Evolutionary conservation across 2,113 vertebrate genomes (phyloP), one percentile per base, ranked within the genome.

Genomic region (Monopterus albus): DNA sequence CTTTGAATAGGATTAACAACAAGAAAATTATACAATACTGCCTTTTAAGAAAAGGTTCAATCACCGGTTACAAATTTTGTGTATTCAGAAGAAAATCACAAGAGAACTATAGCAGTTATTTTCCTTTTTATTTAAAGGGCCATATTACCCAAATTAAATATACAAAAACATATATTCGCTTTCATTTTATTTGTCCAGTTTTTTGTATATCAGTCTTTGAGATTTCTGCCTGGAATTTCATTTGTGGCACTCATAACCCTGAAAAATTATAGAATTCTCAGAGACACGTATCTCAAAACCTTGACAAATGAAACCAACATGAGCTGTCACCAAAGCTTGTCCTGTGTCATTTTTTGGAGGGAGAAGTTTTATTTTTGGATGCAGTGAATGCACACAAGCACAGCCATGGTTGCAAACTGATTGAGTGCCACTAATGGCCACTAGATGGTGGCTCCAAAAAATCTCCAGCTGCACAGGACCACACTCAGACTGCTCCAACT

Each of bases 401-500:
- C 35, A 40, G 12, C 10, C 20, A 33, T 28, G 31, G 28, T 17
- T 25, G 47, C n/a, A 43, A 38, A 21, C 33, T 29, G 57, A 53
- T 35, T 25, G 2, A 46, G 38, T 65, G 42, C 42, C 51, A 21
- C 12, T 1, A 15, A 33, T 38, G 46, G 26, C 76, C 75, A 83
- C 81, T 67, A 79, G 71, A 67, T 75, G 72, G 66, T 64, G 45
- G 61, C 42, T 76, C 38, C 38, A 29, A 51, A 45, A 25, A 12
- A 3, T 35, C 43, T 38, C 56, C 17, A 6, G 18, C 20, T 71
- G 55, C 55, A 58, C 17, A 2, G 12, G 15, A 40, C 38, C 20
- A 3, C 14, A 17, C 1, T 13, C 14, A 31, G 17, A 43, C 20
- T 33, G 7, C 6, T 2, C 7, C 29, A 17, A 13, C 11, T 6